Evolutionary conservation across 2,113 vertebrate genomes (phyloP), one percentile per base, ranked within the genome.

Genomic region (Microtus montanus): DNA sequence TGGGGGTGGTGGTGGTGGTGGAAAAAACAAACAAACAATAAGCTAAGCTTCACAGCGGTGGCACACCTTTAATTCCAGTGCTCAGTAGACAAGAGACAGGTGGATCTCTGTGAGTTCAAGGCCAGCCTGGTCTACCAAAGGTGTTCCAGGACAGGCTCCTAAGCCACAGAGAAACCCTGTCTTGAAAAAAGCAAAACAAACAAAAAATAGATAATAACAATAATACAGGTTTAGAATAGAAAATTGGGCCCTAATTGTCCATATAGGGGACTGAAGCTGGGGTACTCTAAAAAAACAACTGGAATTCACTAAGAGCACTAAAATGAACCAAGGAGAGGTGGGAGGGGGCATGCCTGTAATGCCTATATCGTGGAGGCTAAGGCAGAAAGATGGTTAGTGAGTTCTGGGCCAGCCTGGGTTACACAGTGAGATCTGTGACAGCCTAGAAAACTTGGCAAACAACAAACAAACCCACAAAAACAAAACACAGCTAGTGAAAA

Each of bases 291-390:
- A 84, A 92, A 89, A 92, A 71, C 82, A 87, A 83, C 30, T 41
- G 52, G 49, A 70, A 58, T 91, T 78, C 86, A 49, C 86, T 87
- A 44, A 85, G 68, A 95, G 58, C 54, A 87, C 61, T 91, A 90
- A 95, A 94, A 38, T 17, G 13, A 28, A 49, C 30, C 47, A 49
- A 47, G 24, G 66, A 17, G 9, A 22, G 19, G 11, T 20, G 49
- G 41, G 41, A 41, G 41, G 38, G 38, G 41, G 8, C 47, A 54
- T 38, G 35, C 49, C 68, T 54, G 30, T 15, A 87, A 63, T 30
- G 86, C 8, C 35, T 41, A 71, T 24, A 54, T 15, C 17, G 33
- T 49, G 19, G 30, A 52, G 66, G 66, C 24, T 8, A 49, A 17
- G 47, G 33, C 5, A 28, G 35, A 17, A 87, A 35, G 66, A 71